phyloP scores from a whole-genome alignment of 2,113 vertebrate genomes.

The Hystrix cristata region DNA sequence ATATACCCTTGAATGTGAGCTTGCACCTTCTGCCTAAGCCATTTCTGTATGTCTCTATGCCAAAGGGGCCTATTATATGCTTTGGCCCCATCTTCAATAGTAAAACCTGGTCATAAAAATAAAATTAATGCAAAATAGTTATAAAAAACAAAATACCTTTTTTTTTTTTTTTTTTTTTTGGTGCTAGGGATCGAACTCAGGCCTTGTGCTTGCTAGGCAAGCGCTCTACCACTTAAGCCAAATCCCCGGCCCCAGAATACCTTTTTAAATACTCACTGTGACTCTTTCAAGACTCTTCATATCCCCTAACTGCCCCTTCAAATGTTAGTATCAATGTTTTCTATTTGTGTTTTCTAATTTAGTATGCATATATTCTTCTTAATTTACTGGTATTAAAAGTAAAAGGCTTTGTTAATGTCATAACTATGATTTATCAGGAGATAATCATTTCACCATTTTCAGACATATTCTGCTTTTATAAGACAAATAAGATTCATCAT shows the following conservation, averaged over 20 bases:
- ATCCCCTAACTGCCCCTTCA: not conserved
- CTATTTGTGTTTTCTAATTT: not conserved
- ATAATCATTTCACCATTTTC: conserved; percentile 36
- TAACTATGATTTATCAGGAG: not conserved
- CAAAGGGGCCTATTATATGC: not conserved
- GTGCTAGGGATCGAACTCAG: too few species aligned
- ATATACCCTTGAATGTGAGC: not conserved
- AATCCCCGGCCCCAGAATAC: not conserved
- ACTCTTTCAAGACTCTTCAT: conserved; percentile 23
- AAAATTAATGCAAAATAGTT: not conserved
- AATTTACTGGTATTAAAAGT: conserved; percentile 24
- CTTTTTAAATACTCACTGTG: not conserved
- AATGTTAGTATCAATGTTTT: conserved; percentile 6
- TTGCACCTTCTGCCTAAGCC: not conserved
- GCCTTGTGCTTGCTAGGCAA: too few species aligned
- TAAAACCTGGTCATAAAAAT: conserved; percentile 16
- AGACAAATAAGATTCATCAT: conserved; percentile 3
- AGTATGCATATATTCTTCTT: not conserved
- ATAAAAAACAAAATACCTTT: not conserved
- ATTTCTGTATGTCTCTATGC: not conserved
- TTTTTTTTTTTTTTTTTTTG: not conserved
- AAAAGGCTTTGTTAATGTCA: conserved; percentile 24
- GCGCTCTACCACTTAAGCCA: too few species aligned
- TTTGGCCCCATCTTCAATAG: not conserved
- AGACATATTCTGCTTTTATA: not conserved